These are phyloP conservation scores for Ellobius talpinus DNA, from an alignment of 2,113 vertebrate genomes.

Conservation along the genomic window DNA sequence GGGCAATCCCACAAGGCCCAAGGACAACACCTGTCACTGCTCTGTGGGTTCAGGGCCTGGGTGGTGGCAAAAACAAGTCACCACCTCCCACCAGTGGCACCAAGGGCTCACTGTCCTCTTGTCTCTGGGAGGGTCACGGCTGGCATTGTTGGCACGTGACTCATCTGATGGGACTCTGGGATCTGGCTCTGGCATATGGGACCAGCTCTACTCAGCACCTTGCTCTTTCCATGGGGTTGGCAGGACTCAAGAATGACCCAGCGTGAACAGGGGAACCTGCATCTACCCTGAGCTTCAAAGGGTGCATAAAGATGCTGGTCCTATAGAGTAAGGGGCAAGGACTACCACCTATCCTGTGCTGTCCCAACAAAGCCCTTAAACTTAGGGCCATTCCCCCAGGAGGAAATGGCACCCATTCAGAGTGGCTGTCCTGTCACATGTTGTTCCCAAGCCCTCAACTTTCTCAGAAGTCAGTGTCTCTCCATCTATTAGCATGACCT, in stretches of 20 bases:
- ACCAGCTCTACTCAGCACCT: not conserved
- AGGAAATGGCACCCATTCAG: not conserved
- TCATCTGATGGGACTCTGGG: not conserved
- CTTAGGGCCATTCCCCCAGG: not conserved
- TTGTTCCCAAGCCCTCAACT: not conserved
- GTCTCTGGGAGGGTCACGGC: not conserved
- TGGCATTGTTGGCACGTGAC: not conserved
- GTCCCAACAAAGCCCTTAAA: not conserved
- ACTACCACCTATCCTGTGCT: too few relatives aligned
- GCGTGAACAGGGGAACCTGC: not conserved
- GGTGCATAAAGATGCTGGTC: not conserved
- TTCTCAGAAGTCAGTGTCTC: not conserved
- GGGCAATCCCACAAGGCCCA: too few relatives aligned
- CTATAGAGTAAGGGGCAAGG: not conserved
- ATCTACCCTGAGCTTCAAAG: not conserved
- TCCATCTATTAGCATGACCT: not conserved
- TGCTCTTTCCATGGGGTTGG: not conserved
- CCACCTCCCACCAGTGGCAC: not conserved
- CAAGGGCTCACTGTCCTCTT: not conserved
- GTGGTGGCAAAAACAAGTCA: rapidly evolving
- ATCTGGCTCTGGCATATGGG: not conserved
- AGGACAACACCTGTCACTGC: not conserved
- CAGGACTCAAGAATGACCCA: not conserved
- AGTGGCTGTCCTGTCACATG: not conserved
- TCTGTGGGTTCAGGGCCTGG: not conserved